These are phyloP conservation scores for Nipponacmea schrenckii DNA, from an alignment of 2,888 invertebrate species.

Conservation along the genomic window DNA sequence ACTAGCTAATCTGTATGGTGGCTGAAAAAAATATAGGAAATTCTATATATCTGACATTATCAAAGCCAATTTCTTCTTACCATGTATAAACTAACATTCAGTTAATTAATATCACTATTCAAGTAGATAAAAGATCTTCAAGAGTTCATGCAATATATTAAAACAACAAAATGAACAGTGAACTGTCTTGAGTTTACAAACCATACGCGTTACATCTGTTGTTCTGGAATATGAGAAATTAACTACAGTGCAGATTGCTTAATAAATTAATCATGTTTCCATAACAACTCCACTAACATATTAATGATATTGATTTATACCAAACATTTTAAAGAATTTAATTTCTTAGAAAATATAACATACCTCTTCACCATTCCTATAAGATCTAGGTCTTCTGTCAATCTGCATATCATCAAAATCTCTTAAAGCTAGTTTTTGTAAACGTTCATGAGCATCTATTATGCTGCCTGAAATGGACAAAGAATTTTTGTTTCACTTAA, in stretches of 20 bases:
- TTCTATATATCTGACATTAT: not conserved
- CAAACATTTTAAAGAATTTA: no score
- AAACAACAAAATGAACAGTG: no score
- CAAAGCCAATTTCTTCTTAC: not conserved
- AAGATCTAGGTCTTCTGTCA: slow-evolving; percentile 20
- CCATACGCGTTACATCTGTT: no score
- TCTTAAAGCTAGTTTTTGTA: slow-evolving; percentile 24
- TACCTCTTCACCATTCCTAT: slow-evolving; percentile 10
- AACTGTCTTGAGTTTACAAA: no score
- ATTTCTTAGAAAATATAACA: no score
- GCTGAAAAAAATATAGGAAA: slow-evolving; percentile 35
- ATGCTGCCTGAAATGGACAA: slow-evolving; percentile 18
- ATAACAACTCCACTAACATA: no score
- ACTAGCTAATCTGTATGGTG: slow-evolving; percentile 54
- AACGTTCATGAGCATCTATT: slow-evolving; percentile 25
- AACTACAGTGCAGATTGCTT: no score
- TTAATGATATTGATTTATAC: no score
- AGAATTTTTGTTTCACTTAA: not conserved
- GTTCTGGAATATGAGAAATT: no score
- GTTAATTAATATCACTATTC: not conserved
- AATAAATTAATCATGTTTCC: no score
- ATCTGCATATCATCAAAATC: slow-evolving; percentile 17
- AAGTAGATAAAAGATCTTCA: no score
- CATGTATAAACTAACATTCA: not conserved
- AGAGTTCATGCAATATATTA: no score